phyloP scores from a whole-genome alignment of 2,797 vertebrate species.

The Tinamus major region DNA sequence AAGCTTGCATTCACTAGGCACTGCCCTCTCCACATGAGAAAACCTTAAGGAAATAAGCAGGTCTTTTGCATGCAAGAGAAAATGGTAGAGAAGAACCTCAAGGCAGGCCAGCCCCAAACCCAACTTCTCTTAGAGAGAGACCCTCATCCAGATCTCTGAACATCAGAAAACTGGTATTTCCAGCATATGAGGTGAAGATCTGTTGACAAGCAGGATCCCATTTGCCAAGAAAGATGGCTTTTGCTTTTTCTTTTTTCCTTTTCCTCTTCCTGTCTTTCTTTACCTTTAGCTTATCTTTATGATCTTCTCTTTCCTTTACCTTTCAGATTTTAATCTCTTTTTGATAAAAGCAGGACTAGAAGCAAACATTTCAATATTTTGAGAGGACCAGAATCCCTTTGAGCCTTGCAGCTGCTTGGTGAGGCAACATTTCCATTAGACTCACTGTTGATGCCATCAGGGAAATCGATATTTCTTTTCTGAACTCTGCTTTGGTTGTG shows the following conservation, averaged over 20 bases:
- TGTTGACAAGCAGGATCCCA: background rate
- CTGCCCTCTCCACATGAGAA: background rate
- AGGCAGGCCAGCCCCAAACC: background rate
- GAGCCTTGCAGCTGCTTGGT: conserved; percentile 20
- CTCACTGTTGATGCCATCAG: background rate
- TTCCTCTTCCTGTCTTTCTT: background rate
- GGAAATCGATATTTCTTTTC: conserved; percentile 30
- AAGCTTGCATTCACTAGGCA: background rate
- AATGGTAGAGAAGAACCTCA: background rate
- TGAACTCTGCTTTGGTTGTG: conserved; percentile 48
- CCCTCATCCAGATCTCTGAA: background rate
- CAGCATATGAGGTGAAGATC: background rate
- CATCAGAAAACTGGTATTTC: background rate
- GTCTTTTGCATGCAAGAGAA: background rate
- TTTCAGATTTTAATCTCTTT: background rate
- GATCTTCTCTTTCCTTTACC: background rate
- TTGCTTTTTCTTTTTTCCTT: background rate
- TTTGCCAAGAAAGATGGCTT: background rate
- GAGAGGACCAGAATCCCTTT: conserved; percentile 14
- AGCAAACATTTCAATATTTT: conserved; percentile 12
- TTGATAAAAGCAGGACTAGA: conserved; percentile 29
- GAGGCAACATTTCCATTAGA: conserved; percentile 25
- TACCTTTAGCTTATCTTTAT: no score
- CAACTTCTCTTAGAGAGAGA: background rate
- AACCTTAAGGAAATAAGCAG: background rate